Evolutionary conservation across 2,113 vertebrate genomes (phyloP).

Genomic region (Bubo scandiacus): DNA sequence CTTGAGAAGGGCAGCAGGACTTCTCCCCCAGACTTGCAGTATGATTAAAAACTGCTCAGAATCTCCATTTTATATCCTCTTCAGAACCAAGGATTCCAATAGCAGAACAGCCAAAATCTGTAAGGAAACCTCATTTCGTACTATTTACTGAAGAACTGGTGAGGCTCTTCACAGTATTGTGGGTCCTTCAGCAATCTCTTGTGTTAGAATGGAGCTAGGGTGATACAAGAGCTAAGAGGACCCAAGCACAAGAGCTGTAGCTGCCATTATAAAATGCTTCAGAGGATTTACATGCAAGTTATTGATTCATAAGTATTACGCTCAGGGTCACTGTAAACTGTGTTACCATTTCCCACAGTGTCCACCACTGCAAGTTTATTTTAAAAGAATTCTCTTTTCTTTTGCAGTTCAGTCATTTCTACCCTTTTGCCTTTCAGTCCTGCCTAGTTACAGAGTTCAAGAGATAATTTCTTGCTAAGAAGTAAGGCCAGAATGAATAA

Average conservation of each 20-base stretch:
- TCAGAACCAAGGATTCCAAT: not conserved
- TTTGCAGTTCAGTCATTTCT: not conserved
- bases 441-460: not conserved
- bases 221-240: not conserved
- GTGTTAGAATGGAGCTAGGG: not conserved
- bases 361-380: not conserved
- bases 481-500: conserved; percentile 14
- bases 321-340: not conserved
- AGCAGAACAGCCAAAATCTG: not conserved
- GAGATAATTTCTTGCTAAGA: not conserved
- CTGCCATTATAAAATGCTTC: not conserved
- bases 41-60: not conserved
- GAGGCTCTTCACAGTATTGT: not conserved
- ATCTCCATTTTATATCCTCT: not conserved
- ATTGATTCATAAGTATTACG: not conserved
- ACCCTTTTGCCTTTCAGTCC: not conserved
- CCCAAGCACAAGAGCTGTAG: not conserved
- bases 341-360: not conserved
- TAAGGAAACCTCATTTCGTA: not conserved
- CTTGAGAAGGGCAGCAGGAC: not conserved
- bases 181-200: not conserved
- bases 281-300: not conserved
- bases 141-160: not conserved
- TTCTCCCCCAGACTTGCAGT: not conserved
- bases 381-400: not conserved